A percentile compares a stretch with the other conserved stretches of the same genome.
These are phyloP conservation scores for Enteromius mattozi DNA, from an alignment of 2,797 vertebrate species.

Conservation along the genomic window DNA sequence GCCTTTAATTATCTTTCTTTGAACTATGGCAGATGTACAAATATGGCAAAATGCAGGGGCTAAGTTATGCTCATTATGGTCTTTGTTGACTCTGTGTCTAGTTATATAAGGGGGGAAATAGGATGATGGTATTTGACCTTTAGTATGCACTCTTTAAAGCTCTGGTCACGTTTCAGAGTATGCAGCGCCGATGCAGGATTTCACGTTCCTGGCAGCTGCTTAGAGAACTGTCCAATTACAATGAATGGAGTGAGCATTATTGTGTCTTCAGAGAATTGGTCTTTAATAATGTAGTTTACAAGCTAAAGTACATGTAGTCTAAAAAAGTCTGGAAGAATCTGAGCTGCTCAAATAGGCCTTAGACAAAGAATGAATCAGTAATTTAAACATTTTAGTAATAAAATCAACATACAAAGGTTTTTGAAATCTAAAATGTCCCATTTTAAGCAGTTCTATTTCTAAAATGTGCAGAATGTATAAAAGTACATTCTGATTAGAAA, in stretches of 20 bases:
- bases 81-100: slow-evolving; percentile 28
- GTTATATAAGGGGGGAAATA: neutral
- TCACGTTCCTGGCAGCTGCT: neutral
- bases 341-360: neutral
- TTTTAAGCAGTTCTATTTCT: neutral
- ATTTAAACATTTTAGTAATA: neutral
- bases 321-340: neutral
- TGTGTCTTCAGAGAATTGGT: neutral
- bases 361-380: neutral
- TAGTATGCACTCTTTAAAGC: slow-evolving; percentile 1
- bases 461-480: neutral
- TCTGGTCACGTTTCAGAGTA: neutral
- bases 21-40: neutral
- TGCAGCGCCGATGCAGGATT: neutral
- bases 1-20: neutral
- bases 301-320: neutral
- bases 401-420: neutral
- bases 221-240: neutral
- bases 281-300: slow-evolving; percentile 8
- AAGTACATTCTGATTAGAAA: neutral
- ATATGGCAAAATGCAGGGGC: neutral
- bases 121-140: slow-evolving; percentile 15
- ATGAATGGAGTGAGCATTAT: neutral
- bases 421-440: neutral
- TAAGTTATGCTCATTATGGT: slow-evolving; percentile 12